phyloP scores from a whole-genome alignment of 2,888 invertebrate genomes.

The Thymelicus acteon region DNA sequence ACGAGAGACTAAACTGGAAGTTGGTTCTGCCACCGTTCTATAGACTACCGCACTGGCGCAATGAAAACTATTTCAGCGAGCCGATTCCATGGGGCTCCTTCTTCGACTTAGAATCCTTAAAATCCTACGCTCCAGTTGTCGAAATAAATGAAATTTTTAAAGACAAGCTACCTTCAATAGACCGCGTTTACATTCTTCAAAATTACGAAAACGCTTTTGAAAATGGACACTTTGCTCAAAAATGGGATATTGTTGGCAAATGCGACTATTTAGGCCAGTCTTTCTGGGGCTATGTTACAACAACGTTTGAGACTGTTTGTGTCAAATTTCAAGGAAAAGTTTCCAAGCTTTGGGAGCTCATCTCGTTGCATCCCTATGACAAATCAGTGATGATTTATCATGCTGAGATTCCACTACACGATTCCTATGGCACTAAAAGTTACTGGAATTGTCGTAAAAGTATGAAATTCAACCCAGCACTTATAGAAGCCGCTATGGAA shows the following conservation, averaged over 20 bases:
- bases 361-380: constrained; percentile 68
- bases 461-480: constrained; percentile 92
- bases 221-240: constrained; percentile 92
- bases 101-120: constrained; percentile 93
- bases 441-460: constrained; percentile 96
- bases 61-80: constrained; percentile 79
- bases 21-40: constrained; percentile 97
- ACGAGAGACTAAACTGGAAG: constrained; percentile 78
- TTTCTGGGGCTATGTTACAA: constrained; percentile 86
- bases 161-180: constrained; percentile 55
- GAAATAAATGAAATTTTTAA: constrained; percentile 92
- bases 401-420: constrained; percentile 95
- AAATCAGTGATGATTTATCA: constrained; percentile 89
- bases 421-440: constrained; percentile 91
- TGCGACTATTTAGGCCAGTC: constrained; percentile 62
- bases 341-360: constrained; percentile 86
- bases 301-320: constrained; percentile 88
- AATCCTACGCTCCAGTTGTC: constrained; percentile 92
- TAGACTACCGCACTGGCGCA: constrained; percentile 95
- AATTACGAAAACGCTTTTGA: constrained; percentile 94
- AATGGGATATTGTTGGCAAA: constrained; percentile 89
- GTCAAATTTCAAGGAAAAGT: constrained; percentile 93
- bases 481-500: constrained; percentile 87
- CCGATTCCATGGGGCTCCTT: constrained; percentile 92
- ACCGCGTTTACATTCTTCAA: constrained; percentile 91